phyloP scores from a whole-genome alignment of 1,140 invertebrate genomes.

The Sarcophaga peregrina region DNA sequence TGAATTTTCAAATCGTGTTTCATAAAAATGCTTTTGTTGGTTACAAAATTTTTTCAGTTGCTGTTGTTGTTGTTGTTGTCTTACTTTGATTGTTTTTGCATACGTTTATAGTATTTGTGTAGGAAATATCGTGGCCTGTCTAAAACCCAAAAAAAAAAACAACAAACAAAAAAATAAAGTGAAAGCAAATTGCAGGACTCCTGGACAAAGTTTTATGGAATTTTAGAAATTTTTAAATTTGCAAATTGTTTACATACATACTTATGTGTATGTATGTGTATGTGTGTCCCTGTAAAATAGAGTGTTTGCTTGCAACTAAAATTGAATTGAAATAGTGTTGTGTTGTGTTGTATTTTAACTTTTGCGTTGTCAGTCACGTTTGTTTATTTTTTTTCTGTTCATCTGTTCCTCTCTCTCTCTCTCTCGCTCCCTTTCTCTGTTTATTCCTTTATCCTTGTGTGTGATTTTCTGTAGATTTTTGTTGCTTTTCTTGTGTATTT shows the following conservation, averaged over 20 bases:
- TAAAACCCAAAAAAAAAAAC: not conserved
- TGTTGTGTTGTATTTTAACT: conserved; percentile 39
- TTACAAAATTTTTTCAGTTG: not conserved
- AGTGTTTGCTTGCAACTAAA: not conserved
- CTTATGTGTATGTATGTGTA: not conserved
- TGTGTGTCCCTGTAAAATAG: not conserved
- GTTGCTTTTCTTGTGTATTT: not conserved
- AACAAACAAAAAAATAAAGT: not conserved
- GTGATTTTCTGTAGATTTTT: not conserved
- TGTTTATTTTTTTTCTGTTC: not conserved
- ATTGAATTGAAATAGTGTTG: conserved; percentile 44
- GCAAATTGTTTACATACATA: not conserved
- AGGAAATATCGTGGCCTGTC: not conserved
- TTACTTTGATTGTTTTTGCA: conserved; percentile 5
- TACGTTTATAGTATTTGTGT: not conserved
- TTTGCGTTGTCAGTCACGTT: conserved; percentile 4
- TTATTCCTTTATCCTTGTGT: too few relatives aligned
- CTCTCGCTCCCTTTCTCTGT: too few relatives aligned
- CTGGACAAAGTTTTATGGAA: not conserved
- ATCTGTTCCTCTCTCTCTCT: too few relatives aligned
- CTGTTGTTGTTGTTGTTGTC: not conserved
- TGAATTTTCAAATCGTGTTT: conserved; percentile 46
- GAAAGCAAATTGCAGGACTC: not conserved
- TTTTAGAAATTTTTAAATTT: conserved; percentile 1
- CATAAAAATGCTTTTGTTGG: conserved; percentile 43